phyloP scores from a whole-genome alignment of 2,797 vertebrate species.

The Karalla daura region DNA sequence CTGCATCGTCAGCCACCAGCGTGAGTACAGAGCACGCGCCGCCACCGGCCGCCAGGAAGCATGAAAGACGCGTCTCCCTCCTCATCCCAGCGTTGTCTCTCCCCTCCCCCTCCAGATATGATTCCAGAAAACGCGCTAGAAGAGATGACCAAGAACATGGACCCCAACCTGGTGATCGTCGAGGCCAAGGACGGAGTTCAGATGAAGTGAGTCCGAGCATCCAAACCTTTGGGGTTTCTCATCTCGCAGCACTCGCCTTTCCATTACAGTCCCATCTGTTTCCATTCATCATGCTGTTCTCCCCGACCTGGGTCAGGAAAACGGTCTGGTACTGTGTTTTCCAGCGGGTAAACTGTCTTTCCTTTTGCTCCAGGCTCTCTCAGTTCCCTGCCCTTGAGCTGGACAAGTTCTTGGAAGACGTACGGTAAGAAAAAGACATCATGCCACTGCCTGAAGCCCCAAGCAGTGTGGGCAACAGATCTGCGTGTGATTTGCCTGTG shows the following conservation, averaged over 20 bases:
- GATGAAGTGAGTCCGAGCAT: slow-evolving; percentile 89
- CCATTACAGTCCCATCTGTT: neutral
- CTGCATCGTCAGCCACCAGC: slow-evolving; percentile 96
- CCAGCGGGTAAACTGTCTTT: neutral
- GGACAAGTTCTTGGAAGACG: slow-evolving; percentile 98
- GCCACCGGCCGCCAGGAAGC: no score
- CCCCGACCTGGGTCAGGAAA: no score
- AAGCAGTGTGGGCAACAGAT: neutral
- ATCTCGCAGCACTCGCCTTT: neutral
- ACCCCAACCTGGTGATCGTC: slow-evolving; percentile 93
- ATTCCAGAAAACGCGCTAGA: slow-evolving; percentile 98
- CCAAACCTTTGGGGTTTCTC: no score
- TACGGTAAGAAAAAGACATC: slow-evolving; percentile 84
- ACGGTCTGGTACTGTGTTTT: neutral
- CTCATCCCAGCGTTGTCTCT: neutral
- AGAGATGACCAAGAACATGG: slow-evolving; percentile 98
- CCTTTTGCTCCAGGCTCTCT: slow-evolving; percentile 86
- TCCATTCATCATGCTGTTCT: no score
- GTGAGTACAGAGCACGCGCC: slow-evolving; percentile 81
- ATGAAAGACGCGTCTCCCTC: neutral
- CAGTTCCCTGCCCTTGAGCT: slow-evolving; percentile 96
- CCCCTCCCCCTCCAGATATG: slow-evolving; percentile 85
- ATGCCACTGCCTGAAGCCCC: neutral
- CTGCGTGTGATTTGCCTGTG: neutral
- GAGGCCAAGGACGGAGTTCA: slow-evolving; percentile 91